Evolutionary conservation across 2,113 vertebrate species (phyloP).

Genomic region (Garra rufa): DNA sequence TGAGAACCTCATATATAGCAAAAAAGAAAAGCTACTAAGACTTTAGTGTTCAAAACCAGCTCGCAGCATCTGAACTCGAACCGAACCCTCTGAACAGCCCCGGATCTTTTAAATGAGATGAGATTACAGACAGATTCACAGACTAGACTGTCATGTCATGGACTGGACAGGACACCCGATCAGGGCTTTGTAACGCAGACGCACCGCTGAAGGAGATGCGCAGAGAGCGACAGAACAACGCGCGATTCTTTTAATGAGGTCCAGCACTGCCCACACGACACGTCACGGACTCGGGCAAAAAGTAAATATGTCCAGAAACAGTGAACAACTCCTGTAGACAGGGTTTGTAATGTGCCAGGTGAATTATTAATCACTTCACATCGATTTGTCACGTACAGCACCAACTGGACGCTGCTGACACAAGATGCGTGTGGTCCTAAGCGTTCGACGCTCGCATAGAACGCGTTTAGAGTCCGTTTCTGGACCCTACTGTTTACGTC

Average conservation of each 20-base stretch:
- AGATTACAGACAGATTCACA: not conserved
- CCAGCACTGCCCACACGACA: conserved; percentile 25
- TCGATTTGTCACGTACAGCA: not conserved
- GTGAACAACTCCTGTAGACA: not conserved
- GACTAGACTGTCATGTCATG: not conserved
- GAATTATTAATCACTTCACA: not conserved
- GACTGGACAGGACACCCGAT: not conserved
- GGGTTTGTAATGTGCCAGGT: not conserved
- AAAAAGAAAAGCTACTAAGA: not conserved
- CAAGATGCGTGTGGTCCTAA: not conserved
- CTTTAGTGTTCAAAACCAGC: not conserved
- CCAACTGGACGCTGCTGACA: not conserved
- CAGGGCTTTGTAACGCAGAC: conserved; percentile 25
- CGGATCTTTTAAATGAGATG: not conserved
- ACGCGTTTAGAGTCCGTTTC: not conserved
- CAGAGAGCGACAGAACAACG: not conserved
- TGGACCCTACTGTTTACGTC: too few species aligned
- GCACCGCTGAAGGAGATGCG: not conserved
- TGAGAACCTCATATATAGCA: not conserved
- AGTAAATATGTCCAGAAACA: not conserved
- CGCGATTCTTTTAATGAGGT: conserved; percentile 6
- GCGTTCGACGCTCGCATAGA: not conserved
- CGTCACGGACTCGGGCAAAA: conserved; percentile 2
- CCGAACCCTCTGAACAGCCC: not conserved
- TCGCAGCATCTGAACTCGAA: not conserved